These are phyloP conservation scores for Acestrorhynchus altus DNA, from an alignment of 2,797 vertebrate species.

Conservation along the genomic window DNA sequence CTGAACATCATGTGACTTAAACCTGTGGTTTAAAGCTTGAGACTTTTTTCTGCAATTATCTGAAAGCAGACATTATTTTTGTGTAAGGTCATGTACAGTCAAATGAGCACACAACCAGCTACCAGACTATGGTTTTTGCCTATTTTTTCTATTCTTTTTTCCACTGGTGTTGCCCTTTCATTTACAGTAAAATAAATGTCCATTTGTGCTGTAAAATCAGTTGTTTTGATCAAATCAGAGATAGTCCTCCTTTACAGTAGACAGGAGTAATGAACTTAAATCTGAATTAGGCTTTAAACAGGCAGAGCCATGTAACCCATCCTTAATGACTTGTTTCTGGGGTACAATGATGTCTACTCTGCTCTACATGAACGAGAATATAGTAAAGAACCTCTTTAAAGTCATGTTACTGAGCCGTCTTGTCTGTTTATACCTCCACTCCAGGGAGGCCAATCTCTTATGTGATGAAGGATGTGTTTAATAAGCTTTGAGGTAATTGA, in stretches of 20 bases:
- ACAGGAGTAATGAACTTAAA: neutral
- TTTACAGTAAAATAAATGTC: no score
- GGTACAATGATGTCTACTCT: conserved; percentile 17
- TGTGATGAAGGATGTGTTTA: conserved; percentile 57
- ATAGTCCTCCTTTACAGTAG: neutral
- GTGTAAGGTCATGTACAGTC: no score
- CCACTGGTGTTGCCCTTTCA: no score
- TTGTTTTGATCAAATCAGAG: no score
- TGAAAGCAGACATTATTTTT: no score
- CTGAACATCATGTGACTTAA: no score
- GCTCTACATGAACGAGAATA: conserved; percentile 19
- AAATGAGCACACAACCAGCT: no score
- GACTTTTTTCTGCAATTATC: no score
- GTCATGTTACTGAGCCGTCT: conserved; percentile 18
- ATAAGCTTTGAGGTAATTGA: conserved; percentile 61
- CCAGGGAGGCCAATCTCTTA: conserved; percentile 34
- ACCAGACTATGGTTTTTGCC: no score
- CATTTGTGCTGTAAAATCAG: no score
- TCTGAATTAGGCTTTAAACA: neutral
- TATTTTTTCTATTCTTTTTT: no score
- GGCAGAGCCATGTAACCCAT: neutral
- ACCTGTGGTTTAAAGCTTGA: no score
- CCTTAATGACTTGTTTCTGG: neutral
- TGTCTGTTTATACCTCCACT: neutral
- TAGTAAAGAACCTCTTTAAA: conserved; percentile 38